Conservation (phyloP, 2,113 vertebrate genomes). For the Hypomesus transpacificus region DNA sequence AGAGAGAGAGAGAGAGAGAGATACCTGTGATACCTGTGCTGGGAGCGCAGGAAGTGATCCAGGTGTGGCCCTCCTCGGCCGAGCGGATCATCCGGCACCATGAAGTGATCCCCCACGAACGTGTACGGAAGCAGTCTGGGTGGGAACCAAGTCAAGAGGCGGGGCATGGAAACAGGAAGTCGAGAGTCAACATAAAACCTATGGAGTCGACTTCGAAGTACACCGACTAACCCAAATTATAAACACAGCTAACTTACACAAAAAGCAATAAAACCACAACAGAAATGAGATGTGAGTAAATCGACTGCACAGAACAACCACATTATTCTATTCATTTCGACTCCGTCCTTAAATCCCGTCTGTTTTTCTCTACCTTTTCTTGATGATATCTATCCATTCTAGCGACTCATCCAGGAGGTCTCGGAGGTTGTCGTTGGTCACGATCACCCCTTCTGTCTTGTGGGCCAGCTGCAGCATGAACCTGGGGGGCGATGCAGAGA, state of each 20-base stretch:
- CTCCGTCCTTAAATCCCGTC: neutral
- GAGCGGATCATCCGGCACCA: constrained; percentile 87
- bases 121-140: constrained; percentile 83
- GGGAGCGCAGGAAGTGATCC: constrained; percentile 76
- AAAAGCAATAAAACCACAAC: too few species aligned
- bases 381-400: constrained; percentile 82
- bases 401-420: constrained; percentile 80
- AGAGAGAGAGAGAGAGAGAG: too few species aligned
- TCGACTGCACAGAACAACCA: too few species aligned
- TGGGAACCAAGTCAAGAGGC: neutral
- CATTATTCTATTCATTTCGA: neutral
- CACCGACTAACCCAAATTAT: too few species aligned
- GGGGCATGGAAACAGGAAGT: too few species aligned
- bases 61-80: constrained; percentile 82
- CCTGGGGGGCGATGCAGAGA: constrained; percentile 47
- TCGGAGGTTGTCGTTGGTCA: constrained; percentile 87
- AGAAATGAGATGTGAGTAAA: too few species aligned
- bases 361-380: constrained; percentile 72
- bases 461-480: constrained; percentile 82
- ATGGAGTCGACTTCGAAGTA: too few species aligned
- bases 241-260: too few species aligned
- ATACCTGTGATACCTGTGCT: constrained; percentile 57
- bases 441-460: constrained; percentile 79
- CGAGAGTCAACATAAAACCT: too few species aligned
- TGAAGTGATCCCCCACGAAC: constrained; percentile 85